Evolutionary conservation across 2,797 vertebrate genomes (phyloP).

Genomic region (Petrocephalus schoutedeni): DNA sequence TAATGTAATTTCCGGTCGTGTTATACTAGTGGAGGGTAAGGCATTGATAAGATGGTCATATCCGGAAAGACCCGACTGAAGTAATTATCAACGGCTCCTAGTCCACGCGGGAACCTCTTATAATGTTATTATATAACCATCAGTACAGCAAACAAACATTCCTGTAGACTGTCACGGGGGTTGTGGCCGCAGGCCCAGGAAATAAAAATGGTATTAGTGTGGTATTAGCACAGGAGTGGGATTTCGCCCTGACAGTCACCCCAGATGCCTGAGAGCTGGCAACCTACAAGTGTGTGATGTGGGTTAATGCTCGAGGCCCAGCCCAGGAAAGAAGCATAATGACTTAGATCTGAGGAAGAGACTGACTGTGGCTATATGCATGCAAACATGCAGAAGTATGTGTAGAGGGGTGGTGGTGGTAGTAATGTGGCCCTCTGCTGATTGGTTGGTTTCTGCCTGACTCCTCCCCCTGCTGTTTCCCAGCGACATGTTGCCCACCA

Average conservation of each 20-base stretch:
- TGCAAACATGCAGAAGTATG: background rate
- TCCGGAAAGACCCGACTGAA: background rate
- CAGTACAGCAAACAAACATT: background rate
- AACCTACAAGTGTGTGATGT: background rate
- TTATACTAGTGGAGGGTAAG: background rate
- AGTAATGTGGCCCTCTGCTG: background rate
- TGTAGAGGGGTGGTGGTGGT: too few species aligned
- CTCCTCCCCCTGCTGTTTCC: background rate
- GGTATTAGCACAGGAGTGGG: background rate
- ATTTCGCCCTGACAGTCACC: too few species aligned
- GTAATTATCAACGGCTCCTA: background rate
- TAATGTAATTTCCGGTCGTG: background rate
- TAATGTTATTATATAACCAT: background rate
- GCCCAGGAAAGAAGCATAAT: background rate
- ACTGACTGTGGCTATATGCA: background rate
- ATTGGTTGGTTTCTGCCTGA: background rate
- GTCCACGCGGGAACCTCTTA: background rate
- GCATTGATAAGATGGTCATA: background rate
- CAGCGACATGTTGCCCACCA: constrained; percentile 85
- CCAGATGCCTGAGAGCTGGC: background rate
- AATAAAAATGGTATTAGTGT: background rate
- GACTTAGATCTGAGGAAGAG: background rate
- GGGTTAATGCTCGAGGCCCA: background rate
- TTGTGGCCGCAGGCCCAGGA: background rate
- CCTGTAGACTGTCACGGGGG: background rate